Evolutionary conservation across 2,888 invertebrate species (phyloP).

Genomic region (Leuctra nigra): DNA sequence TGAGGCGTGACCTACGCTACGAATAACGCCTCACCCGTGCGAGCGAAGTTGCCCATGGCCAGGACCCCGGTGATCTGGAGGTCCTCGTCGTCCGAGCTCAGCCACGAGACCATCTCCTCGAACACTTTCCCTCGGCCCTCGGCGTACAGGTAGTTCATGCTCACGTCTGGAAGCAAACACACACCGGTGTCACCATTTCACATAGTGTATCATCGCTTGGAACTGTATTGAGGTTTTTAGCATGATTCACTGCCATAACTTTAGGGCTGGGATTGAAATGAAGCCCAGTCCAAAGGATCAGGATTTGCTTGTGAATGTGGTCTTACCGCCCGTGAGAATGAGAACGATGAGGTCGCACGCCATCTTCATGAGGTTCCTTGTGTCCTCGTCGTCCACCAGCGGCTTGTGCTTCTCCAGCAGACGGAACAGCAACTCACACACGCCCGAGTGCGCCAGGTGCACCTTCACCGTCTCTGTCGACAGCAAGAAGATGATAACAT

Average conservation of each 20-base stretch:
- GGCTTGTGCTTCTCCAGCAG: slow-evolving; percentile 64
- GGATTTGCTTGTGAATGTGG: too few relatives aligned
- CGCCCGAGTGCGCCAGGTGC: slow-evolving; percentile 64
- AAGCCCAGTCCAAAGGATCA: too few relatives aligned
- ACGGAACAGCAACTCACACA: slow-evolving; percentile 67
- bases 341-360: slow-evolving; percentile 81
- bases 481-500: too few relatives aligned
- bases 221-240: too few relatives aligned
- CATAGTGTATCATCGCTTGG: too few relatives aligned
- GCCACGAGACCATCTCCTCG: slow-evolving; percentile 67
- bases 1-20: too few relatives aligned
- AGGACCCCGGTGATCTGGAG: slow-evolving; percentile 75
- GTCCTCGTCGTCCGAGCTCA: slow-evolving; percentile 64
- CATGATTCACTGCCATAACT: too few relatives aligned
- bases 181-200: too few relatives aligned
- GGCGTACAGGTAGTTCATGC: slow-evolving; percentile 78
- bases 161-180: too few relatives aligned
- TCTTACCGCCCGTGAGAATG: slow-evolving; percentile 74
- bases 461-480: slow-evolving; percentile 72
- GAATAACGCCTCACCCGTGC: slow-evolving; percentile 46
- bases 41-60: slow-evolving; percentile 84
- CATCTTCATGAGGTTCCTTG: slow-evolving; percentile 64
- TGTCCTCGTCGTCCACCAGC: slow-evolving; percentile 51
- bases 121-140: slow-evolving; percentile 67
- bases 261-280: too few relatives aligned